Evolutionary conservation across 2,888 invertebrate genomes (phyloP), one percentile per base, ranked within the genome.

Genomic region (Helobdella robusta): DNA sequence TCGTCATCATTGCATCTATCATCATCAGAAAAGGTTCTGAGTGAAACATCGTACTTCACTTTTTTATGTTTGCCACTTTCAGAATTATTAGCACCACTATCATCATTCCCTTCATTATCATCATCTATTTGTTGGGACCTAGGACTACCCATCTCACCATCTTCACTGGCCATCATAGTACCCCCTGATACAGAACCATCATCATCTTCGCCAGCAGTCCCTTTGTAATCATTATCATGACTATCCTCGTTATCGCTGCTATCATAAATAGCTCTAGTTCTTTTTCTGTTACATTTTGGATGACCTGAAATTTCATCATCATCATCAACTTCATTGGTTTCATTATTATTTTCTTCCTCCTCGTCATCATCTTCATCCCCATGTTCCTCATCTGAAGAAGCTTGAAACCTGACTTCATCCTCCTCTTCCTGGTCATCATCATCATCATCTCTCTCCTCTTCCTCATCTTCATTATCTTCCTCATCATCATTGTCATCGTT

Each of bases 381-480:
- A 18, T 61, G 28, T n/a, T 62, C 65, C 46, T 59, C 58, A 44
- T 59, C 59, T 8, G 48, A 28, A 11, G n/a, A n/a, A 48, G 23
- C 11, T 8, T 52, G 15, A 11, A n/a, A n/a, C 52, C 20, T 34
- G 25, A 44, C 18, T 36, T 40, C 35, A 62, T 54, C 35, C 32
- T 34, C 64, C 11, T 35, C 46, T 58, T 40, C 58, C 32, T 64
- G 20, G 20, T 35, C 52, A 20, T 30, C 58, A 36, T 64, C 15
- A 59, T 50, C 23, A 66, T 67, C 63, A 4, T 61, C 66, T 20
- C 59, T 60, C 20, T 67, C 68, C 18, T 59, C 61, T n/a, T 67
- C 68, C 20, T 66, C 68, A 20, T 69, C 68, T 28, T 69, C 69
- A 35, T 67, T 65, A 8, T 68, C 68, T 34, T 70, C 70, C 52